Base-by-base conservation (phyloP, 2,888 invertebrate genomes). In the Melanostoma scalare region DNA sequence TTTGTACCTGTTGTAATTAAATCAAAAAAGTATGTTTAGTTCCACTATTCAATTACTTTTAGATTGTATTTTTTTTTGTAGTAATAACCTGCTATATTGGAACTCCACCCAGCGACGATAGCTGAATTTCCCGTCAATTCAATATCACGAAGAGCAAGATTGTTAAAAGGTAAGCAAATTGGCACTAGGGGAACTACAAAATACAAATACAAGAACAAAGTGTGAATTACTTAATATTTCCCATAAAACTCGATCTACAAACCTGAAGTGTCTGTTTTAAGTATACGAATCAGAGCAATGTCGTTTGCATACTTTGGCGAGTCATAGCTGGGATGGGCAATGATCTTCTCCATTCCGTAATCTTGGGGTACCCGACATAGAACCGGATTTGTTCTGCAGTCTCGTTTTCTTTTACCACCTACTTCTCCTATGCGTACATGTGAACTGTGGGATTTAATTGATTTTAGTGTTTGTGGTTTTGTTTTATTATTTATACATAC, bases 91-190 rank as follows among this genome's bases (percentile, higher is more conserved):
- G 89, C 90, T 89, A 94, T 94, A 48, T 94, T 94, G 86, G 93
- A 93, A 36, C 96, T 96, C 96, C 96, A 96, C 0, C 96, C 96
- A 4, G 95, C 94, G 0, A 95, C 95, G 61, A 93, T 92, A 86
- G 93, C 93, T 86, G 92, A 91, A 85, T 90, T 90, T 3, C 92
- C 92, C 6, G 91, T 91, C 56, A 93, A 92, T 58, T 91, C 89
- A 56, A 89, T 89, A 30, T 87, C 87, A 4, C 88, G 85, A 3
- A 79, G 69, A 44, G 86, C 86, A 33, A 88, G 87, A 2, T 86
- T 85, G 53, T 86, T 90, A 20, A 90, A 85, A 30, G 94, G 93
- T 86, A 93, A 88, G 87, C 93, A 93, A 86, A 93, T 92, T n/a
- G 92, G 92, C 30, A 88, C 90, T 3, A 91, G 90, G 52, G 87